These are phyloP conservation scores for Artemia sp. DNA, from an alignment of 2,888 invertebrate genomes.

Conservation along the genomic window DNA sequence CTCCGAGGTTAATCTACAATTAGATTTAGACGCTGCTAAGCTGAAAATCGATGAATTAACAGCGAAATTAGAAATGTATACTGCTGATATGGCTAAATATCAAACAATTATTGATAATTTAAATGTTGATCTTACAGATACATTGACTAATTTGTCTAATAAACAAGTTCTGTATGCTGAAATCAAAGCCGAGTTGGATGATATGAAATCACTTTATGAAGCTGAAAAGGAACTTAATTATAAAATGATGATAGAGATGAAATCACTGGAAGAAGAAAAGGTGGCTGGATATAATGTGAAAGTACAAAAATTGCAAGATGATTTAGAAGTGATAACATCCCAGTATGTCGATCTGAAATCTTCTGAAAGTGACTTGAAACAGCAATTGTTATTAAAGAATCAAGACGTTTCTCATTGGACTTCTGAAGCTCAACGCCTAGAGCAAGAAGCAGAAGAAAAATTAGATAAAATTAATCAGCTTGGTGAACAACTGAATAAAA, in stretches of 20 bases:
- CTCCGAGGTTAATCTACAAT: background rate
- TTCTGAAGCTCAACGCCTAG: conserved; percentile 7
- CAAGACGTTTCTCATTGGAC: background rate
- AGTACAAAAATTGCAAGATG: background rate
- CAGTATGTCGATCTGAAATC: background rate
- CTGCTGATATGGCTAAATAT: background rate
- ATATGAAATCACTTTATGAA: background rate
- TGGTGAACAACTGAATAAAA: background rate
- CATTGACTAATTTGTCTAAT: background rate
- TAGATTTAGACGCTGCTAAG: conserved; percentile 10
- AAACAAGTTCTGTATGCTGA: background rate
- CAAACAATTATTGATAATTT: background rate
- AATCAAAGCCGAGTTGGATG: background rate
- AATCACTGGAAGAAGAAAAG: background rate
- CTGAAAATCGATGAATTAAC: background rate
- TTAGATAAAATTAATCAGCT: background rate
- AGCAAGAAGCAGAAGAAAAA: background rate
- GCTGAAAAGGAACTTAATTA: background rate
- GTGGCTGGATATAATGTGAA: background rate
- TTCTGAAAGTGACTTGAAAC: background rate
- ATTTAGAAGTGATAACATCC: background rate
- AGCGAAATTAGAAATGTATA: background rate
- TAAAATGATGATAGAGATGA: background rate
- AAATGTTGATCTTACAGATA: background rate
- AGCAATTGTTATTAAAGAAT: conserved; percentile 2